Evolutionary conservation across 2,888 invertebrate species (phyloP).

Genomic region (Eupithecia pulchellata): DNA sequence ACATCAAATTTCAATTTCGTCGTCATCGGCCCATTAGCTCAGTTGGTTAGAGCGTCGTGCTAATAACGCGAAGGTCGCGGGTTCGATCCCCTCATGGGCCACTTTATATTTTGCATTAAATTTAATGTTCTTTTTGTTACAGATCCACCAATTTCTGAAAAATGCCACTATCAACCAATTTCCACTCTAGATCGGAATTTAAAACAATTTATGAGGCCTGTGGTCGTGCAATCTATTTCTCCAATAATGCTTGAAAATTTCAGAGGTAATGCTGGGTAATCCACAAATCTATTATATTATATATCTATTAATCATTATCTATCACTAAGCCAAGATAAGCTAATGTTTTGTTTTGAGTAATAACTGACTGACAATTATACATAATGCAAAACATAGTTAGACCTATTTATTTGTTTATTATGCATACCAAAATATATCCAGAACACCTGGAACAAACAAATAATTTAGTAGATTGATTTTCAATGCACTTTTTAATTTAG

Average conservation of each 20-base stretch:
- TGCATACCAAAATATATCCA: no score
- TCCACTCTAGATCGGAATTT: conserved; percentile 78
- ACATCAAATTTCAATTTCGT: accelerated
- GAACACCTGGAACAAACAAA: no score
- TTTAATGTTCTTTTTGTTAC: conserved; percentile 51
- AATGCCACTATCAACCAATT: conserved; percentile 83
- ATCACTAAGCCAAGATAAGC: no score
- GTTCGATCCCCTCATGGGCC: conserved; percentile 92
- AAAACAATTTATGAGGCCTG: conserved; percentile 82
- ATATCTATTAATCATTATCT: no score
- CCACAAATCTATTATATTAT: no score
- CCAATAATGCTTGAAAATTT: conserved; percentile 85
- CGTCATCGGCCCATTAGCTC: conserved; percentile 88
- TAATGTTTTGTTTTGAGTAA: background rate
- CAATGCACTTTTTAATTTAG: background rate
- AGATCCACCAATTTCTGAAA: conserved; percentile 80
- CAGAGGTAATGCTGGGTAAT: no score
- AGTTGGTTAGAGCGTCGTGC: conserved; percentile 92
- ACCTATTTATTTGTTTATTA: no score
- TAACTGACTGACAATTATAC: background rate
- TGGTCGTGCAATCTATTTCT: conserved; percentile 79
- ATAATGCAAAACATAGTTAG: background rate
- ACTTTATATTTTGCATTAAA: conserved; percentile 48
- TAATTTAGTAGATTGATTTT: no score
- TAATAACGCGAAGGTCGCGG: conserved; percentile 92